These are phyloP conservation scores for Drosophila stalkeri DNA, from an alignment of 2,888 invertebrate genomes.

Conservation along the genomic window DNA sequence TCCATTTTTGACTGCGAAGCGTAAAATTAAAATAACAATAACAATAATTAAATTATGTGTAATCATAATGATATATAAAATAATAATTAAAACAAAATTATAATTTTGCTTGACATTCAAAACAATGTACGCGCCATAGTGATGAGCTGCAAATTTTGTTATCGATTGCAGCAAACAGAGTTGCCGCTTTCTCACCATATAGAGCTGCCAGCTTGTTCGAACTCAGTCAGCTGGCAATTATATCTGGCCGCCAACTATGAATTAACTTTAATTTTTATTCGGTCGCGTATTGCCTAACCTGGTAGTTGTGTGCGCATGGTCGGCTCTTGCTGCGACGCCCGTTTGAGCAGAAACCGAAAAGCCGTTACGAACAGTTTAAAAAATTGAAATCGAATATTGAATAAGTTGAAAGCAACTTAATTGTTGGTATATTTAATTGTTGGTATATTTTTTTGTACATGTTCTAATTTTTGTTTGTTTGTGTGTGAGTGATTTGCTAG, in stretches of 20 bases:
- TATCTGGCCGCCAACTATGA: slow-evolving; percentile 39
- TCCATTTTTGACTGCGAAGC: neutral
- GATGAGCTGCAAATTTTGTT: neutral
- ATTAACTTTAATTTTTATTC: slow-evolving; percentile 30
- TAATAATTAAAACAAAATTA: neutral
- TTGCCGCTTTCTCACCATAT: neutral
- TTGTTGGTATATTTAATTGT: slow-evolving; percentile 29
- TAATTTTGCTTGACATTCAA: neutral
- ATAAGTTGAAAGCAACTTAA: slow-evolving; percentile 14
- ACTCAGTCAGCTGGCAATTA: neutral
- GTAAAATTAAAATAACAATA: neutral
- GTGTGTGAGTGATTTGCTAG: slow-evolving; percentile 6
- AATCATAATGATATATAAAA: neutral
- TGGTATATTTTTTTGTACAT: slow-evolving; percentile 10
- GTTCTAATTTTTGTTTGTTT: slow-evolving; percentile 13
- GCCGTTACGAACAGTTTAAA: slow-evolving; percentile 43
- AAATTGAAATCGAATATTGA: slow-evolving; percentile 4
- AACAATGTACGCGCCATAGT: neutral
- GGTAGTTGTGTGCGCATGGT: slow-evolving; percentile 48
- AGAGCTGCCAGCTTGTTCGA: slow-evolving; percentile 1
- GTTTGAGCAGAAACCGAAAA: slow-evolving; percentile 26
- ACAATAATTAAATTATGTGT: neutral
- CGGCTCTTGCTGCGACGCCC: slow-evolving; percentile 23
- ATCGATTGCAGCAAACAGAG: slow-evolving; percentile 7
- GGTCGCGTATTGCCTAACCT: slow-evolving; percentile 38